Base-by-base conservation (phyloP, 2,113 vertebrate genomes). In the Chroicocephalus ridibundus region DNA sequence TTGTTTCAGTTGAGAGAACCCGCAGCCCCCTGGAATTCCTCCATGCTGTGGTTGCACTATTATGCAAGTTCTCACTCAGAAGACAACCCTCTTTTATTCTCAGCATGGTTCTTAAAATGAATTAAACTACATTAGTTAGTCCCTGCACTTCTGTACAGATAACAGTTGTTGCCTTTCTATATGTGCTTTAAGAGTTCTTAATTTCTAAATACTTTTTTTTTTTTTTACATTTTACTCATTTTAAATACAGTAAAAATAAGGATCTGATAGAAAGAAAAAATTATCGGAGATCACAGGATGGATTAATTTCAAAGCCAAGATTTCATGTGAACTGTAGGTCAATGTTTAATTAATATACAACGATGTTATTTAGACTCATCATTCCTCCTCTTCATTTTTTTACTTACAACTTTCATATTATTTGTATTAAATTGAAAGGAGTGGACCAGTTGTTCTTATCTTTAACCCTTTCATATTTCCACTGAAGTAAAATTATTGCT, bases 101-200 rank as follows among this genome's bases (percentile, higher is more conserved):
- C 13, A 38, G 2, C 9, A 44, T n/a, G 9, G 0, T 84, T 81
- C 24, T 69, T 47, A 61, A 69, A 40, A 31, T 71, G 6, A 55
- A 64, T 80, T 54, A 29, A 60, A 65, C 4, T 52, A 34, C 6
- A 65, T 40, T 15, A 75, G 3, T 29, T 61, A 65, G 12, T 36
- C 15, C 8, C 25, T 54, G 15, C 4, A 38, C 9, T 75, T 78
- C 24, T 70, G 12, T 40, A 36, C 3, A 49, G 10, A 11, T 34
- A 58, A 54, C 3, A 32, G n/a, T 31, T 71, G 10, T 15, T 75
- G 11, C 5, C 4, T 62, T 79, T 82, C 46, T 92, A 25, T 42
- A 54, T n/a, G 4, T 46, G 13, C 8, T 62, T 2, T 27, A n/a
- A 0, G 1, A 62, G 3, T 26, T 66, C 61, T 42, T 72, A 2